A percentile compares a stretch with the other conserved stretches of the same genome.
These are phyloP conservation scores for Xerus rutilus DNA, from an alignment of 2,797 vertebrate genomes.

Conservation along the genomic window DNA sequence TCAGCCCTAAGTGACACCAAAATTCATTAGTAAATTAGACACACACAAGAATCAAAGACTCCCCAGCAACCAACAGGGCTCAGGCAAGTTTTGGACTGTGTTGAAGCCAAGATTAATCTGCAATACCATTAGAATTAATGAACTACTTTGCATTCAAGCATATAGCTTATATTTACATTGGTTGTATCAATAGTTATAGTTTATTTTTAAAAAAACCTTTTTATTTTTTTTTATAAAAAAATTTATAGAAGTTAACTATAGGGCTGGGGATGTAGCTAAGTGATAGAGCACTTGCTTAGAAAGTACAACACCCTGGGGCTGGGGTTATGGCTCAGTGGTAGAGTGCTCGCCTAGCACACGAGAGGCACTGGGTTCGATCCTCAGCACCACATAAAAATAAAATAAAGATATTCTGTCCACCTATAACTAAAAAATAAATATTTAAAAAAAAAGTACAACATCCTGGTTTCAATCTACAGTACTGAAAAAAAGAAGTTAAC, in stretches of 20 bases:
- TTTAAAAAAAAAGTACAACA: too few relatives aligned
- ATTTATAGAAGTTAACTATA: neutral
- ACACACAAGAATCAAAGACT: slow-evolving; percentile 78
- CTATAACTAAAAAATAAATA: too few relatives aligned
- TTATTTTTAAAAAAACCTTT: neutral
- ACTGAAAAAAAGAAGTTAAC: neutral
- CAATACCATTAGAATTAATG: slow-evolving; percentile 75
- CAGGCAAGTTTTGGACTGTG: slow-evolving; percentile 68
- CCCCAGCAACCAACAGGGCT: slow-evolving; percentile 74
- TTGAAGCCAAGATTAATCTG: slow-evolving; percentile 75
- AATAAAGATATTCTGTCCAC: too few relatives aligned
- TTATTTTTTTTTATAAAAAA: slow-evolving; percentile 3
- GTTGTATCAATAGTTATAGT: neutral
- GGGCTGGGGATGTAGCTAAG: neutral
- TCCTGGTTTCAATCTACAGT: neutral
- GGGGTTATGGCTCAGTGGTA: too few relatives aligned
- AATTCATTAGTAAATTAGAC: slow-evolving; percentile 83
- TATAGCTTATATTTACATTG: neutral
- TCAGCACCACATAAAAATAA: too few relatives aligned
- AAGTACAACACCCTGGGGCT: neutral
- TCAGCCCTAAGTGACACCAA: slow-evolving; percentile 78
- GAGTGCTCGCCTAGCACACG: too few relatives aligned
- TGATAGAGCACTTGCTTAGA: neutral
- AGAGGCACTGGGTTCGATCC: too few relatives aligned
- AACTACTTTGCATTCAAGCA: slow-evolving; percentile 64